Conservation (phyloP, 2,113 vertebrate species). For the Phalacrocorax brasilianus region DNA sequence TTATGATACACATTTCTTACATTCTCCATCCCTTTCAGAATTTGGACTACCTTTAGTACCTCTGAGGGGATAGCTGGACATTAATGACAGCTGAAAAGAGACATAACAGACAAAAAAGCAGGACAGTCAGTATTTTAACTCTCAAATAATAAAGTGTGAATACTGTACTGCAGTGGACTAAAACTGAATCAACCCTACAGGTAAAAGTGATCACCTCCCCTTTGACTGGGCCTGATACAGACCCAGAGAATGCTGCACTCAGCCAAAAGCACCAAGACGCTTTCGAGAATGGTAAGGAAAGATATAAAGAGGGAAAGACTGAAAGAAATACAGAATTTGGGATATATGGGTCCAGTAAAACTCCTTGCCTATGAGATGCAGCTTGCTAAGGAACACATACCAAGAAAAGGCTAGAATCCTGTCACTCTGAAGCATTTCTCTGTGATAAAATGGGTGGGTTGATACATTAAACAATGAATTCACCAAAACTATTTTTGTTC, state of each 20-base stretch:
- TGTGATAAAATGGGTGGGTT: not conserved
- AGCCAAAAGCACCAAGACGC: not conserved
- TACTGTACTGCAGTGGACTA: not conserved
- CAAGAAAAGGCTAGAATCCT: not conserved
- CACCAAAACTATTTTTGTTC: not conserved
- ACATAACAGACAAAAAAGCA: not conserved
- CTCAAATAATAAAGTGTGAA: not conserved
- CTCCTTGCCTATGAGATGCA: not conserved
- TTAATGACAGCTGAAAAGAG: not conserved
- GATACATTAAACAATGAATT: not conserved
- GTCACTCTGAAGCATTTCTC: not conserved
- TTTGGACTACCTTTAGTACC: not conserved
- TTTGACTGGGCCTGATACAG: not conserved
- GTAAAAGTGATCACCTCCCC: not conserved
- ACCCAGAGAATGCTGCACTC: not conserved
- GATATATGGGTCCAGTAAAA: not conserved
- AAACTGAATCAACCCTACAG: not conserved
- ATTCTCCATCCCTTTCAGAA: not conserved
- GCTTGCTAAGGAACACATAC: not conserved
- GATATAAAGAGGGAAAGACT: not conserved
- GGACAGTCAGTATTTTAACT: not conserved
- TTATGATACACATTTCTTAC: not conserved
- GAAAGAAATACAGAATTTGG: not conserved
- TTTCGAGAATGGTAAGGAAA: not conserved
- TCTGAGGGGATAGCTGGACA: not conserved